phyloP scores from a whole-genome alignment of 1,140 invertebrate genomes.

The Drosophila nigromelanica region DNA sequence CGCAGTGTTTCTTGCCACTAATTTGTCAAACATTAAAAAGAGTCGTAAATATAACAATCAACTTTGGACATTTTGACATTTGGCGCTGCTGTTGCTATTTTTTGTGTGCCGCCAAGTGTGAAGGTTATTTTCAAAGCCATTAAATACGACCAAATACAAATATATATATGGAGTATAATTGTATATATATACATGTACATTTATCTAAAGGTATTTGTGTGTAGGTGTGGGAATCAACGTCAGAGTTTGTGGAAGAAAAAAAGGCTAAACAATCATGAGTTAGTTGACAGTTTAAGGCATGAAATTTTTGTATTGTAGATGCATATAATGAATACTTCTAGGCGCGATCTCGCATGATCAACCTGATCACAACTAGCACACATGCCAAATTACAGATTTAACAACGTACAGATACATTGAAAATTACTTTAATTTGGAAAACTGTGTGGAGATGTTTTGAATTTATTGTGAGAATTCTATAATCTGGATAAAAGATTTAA shows the following conservation, averaged over 20 bases:
- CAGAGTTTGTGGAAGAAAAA: slow-evolving; percentile 14
- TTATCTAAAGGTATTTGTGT: neutral
- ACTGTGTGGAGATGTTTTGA: neutral
- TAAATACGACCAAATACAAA: neutral
- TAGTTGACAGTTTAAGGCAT: slow-evolving; percentile 24
- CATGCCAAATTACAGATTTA: neutral
- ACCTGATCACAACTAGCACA: neutral
- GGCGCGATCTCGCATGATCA: slow-evolving; percentile 6
- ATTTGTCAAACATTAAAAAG: slow-evolving; percentile 78
- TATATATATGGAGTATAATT: neutral
- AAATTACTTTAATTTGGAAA: neutral
- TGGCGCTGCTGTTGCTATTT: slow-evolving; percentile 19
- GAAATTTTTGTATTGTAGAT: neutral
- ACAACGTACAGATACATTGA: neutral
- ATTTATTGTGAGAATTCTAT: neutral
- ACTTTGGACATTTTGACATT: slow-evolving; percentile 73
- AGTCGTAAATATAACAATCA: slow-evolving; percentile 81
- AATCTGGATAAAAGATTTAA: no score
- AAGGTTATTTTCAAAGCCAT: slow-evolving; percentile 39
- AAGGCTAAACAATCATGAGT: slow-evolving; percentile 5
- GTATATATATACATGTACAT: slow-evolving; percentile 4
- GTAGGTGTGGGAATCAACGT: slow-evolving; percentile 34
- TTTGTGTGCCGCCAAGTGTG: slow-evolving; percentile 47
- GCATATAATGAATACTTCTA: neutral
- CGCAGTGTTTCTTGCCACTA: slow-evolving; percentile 58